phyloP scores from a whole-genome alignment of 2,888 invertebrate species.

The Acanthoscelides obtectus region DNA sequence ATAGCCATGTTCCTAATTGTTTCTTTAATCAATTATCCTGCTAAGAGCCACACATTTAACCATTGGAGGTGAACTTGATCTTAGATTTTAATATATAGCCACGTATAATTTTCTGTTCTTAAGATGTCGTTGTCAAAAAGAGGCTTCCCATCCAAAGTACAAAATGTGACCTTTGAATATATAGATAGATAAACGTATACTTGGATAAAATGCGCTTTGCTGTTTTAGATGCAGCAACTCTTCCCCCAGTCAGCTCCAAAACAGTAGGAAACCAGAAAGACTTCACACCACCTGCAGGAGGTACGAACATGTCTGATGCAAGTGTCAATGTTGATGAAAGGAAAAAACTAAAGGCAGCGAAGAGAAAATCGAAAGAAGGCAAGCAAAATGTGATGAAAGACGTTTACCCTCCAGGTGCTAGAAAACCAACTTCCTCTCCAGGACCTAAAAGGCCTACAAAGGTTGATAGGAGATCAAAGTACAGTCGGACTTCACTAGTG shows the following conservation, averaged over 20 bases:
- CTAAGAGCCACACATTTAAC: no score
- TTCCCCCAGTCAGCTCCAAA: background rate
- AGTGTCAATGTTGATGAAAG: background rate
- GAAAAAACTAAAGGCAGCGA: background rate
- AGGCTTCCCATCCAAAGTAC: background rate
- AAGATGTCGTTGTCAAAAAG: background rate
- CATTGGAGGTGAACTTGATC: no score
- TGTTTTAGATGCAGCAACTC: background rate
- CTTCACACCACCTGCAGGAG: background rate
- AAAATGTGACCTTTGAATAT: background rate
- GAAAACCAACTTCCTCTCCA: conserved; percentile 4
- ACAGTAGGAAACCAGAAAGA: background rate
- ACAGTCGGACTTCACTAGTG: background rate
- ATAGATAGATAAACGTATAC: no score
- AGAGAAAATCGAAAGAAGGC: background rate
- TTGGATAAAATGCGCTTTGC: background rate
- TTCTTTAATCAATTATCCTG: no score
- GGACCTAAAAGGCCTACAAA: background rate
- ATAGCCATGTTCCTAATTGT: no score
- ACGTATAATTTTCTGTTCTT: no score
- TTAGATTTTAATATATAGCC: no score
- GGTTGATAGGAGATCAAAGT: conserved; percentile 6
- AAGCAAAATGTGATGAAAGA: background rate
- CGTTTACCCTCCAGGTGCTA: background rate
- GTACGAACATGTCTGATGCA: background rate